Evolutionary conservation across 2,113 vertebrate species (phyloP).

Genomic region (Alces alces): DNA sequence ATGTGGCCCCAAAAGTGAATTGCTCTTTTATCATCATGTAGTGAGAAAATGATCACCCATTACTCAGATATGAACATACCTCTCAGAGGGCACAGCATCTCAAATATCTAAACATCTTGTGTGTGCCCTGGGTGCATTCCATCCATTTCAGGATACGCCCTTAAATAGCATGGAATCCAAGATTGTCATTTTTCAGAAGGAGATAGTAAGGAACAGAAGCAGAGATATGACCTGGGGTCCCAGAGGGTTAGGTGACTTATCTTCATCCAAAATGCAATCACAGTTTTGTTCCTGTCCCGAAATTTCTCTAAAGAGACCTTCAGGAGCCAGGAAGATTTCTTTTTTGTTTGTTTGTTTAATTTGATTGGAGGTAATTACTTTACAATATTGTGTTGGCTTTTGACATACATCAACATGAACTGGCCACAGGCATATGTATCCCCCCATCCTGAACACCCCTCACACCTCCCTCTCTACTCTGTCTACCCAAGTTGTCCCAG

Average conservation of each 20-base stretch:
- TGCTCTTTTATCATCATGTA: not conserved
- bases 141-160: not conserved
- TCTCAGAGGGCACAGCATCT: not conserved
- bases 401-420: not conserved
- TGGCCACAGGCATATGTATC: not conserved
- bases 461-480: too few species aligned
- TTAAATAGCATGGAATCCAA: not conserved
- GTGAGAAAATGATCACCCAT: not conserved
- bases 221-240: not conserved
- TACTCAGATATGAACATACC: not conserved
- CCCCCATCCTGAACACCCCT: not conserved
- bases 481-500: too few species aligned
- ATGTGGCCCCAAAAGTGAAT: not conserved
- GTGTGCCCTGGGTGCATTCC: not conserved
- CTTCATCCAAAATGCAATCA: not conserved
- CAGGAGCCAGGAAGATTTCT: not conserved
- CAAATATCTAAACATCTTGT: not conserved
- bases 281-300: not conserved
- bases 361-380: not conserved
- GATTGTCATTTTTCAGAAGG: not conserved
- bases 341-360: not conserved
- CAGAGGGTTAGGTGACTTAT: not conserved
- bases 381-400: not conserved
- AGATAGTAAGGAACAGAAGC: not conserved
- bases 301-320: not conserved